phyloP scores from a whole-genome alignment of 2,797 vertebrate genomes.

The Pyrocephalus nanus region DNA sequence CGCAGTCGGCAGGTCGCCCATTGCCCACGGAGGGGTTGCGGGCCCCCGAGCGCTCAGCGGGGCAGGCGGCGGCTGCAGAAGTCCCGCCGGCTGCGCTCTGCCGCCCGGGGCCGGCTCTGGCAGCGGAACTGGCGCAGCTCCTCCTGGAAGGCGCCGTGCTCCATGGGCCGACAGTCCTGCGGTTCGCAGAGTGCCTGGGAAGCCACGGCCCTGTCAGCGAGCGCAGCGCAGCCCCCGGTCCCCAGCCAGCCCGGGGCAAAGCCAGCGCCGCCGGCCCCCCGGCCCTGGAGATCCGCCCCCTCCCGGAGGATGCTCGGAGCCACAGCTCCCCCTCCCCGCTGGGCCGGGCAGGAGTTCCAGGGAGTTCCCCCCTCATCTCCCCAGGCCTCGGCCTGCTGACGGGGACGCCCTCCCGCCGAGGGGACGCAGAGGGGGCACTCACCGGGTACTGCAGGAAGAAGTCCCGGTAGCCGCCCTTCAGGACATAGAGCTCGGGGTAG shows the following conservation, averaged over 20 bases:
- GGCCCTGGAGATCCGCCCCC: too few species aligned
- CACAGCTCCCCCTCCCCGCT: not conserved
- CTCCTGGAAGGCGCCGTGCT: not conserved
- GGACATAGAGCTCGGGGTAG: conserved; percentile 92
- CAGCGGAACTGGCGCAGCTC: not conserved
- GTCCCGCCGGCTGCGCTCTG: too few species aligned
- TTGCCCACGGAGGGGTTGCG: too few species aligned
- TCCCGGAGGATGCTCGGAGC: not conserved
- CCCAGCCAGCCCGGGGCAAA: not conserved
- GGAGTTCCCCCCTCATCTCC: not conserved
- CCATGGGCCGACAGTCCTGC: not conserved
- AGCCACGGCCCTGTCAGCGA: not conserved
- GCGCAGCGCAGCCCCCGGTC: not conserved
- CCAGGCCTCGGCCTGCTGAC: not conserved
- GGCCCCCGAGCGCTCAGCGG: not conserved
- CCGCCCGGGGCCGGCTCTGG: not conserved
- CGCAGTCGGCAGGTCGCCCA: fast-evolving
- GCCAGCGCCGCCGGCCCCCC: not conserved
- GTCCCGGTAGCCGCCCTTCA: conserved; percentile 93
- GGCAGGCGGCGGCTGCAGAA: not conserved
- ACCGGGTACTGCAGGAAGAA: conserved; percentile 89
- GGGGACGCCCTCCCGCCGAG: too few species aligned
- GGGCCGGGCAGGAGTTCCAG: too few species aligned
- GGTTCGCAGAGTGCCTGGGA: conserved; percentile 66
- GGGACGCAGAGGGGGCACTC: not conserved